Conservation (phyloP, 2,888 invertebrate species). For the Zaprionus obscuricornis region DNA sequence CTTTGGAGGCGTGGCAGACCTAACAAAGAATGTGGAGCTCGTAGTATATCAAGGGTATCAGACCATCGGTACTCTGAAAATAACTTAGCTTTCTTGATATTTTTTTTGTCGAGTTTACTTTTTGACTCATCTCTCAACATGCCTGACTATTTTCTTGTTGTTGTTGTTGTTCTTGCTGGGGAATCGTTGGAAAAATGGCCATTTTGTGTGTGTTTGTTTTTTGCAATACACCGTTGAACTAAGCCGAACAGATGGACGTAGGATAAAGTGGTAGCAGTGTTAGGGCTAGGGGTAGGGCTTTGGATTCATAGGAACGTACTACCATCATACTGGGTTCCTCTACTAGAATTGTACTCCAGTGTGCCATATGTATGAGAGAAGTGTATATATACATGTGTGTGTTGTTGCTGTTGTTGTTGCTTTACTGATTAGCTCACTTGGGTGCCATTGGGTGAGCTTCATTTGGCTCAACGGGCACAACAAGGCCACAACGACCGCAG, state of each 20-base stretch:
- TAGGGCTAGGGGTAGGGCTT: background rate
- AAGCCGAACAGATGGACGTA: constrained; percentile 14
- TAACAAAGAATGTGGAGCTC: too few relatives aligned
- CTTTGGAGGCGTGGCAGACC: too few relatives aligned
- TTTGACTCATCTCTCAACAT: constrained; percentile 45
- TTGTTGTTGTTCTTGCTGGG: constrained; percentile 27
- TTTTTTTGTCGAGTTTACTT: constrained; percentile 36
- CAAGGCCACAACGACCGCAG: constrained; percentile 28
- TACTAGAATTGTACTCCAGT: constrained; percentile 32
- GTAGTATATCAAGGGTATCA: too few relatives aligned
- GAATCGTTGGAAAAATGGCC: constrained; percentile 57
- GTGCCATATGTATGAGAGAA: constrained; percentile 13
- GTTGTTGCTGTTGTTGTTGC: constrained; percentile 39
- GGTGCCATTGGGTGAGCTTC: constrained; percentile 70
- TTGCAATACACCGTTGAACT: constrained; percentile 14
- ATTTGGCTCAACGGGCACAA: constrained; percentile 62
- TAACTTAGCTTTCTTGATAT: too few relatives aligned
- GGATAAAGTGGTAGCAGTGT: constrained; percentile 2
- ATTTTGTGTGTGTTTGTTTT: constrained; percentile 45
- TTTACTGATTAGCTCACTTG: constrained; percentile 75
- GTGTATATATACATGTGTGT: constrained; percentile 3
- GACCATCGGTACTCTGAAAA: too few relatives aligned
- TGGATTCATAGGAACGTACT: too few relatives aligned
- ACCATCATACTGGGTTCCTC: too few relatives aligned
- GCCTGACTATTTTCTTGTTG: constrained; percentile 2